Evolutionary conservation across 2,888 invertebrate genomes (phyloP).

Genomic region (Callimorpha dominula): DNA sequence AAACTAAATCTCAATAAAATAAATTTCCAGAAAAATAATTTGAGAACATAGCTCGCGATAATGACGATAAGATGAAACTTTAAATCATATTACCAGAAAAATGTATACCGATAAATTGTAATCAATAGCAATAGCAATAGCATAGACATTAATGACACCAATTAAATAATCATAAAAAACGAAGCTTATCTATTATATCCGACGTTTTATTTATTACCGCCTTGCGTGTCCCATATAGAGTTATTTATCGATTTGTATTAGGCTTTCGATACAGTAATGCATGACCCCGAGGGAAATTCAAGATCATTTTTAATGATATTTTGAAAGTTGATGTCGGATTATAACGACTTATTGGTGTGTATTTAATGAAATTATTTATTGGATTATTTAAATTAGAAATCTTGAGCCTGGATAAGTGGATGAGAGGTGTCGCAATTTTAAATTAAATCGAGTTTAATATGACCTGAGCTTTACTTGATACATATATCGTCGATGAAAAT

Average conservation of each 20-base stretch:
- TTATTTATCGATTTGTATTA: conserved; percentile 58
- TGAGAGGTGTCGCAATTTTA: conserved; percentile 40
- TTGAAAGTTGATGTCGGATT: conserved; percentile 63
- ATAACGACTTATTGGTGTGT: conserved; percentile 57
- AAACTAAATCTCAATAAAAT: too few relatives aligned
- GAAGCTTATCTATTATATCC: conserved; percentile 62
- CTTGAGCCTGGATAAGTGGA: conserved; percentile 31
- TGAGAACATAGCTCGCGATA: background rate
- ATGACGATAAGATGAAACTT: conserved; percentile 27
- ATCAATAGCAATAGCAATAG: conserved; percentile 73
- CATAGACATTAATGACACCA: conserved; percentile 73
- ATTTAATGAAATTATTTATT: conserved; percentile 54
- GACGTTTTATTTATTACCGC: conserved; percentile 63
- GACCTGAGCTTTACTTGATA: too few relatives aligned
- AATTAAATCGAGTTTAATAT: conserved; percentile 34
- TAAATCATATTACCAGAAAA: conserved; percentile 50
- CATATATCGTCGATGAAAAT: too few relatives aligned
- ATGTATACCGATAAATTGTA: conserved; percentile 70
- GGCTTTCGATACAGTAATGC: conserved; percentile 60
- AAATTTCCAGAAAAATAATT: conserved; percentile 2
- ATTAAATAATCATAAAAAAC: conserved; percentile 76
- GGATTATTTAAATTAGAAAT: conserved; percentile 48
- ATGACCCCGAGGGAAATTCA: conserved; percentile 51
- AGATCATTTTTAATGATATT: conserved; percentile 64
- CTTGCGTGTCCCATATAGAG: conserved; percentile 63